Evolutionary conservation across 2,888 invertebrate genomes (phyloP), one percentile per base, ranked within the genome.

Genomic region (Drosophila tanythrix): DNA sequence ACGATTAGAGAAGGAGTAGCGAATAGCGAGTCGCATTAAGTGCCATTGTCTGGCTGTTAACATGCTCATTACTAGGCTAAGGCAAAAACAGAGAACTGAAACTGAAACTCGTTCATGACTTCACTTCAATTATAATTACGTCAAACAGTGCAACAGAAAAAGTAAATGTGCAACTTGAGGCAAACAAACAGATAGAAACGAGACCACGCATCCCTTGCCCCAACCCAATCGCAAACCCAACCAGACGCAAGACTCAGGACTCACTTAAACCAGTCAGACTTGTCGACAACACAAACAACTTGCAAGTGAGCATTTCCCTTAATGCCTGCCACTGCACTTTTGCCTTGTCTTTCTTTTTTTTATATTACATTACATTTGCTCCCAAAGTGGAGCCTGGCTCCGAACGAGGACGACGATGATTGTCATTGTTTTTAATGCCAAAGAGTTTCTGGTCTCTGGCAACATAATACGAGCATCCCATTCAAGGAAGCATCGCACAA

Each of bases 91-190:
- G 36, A 66, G 55, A 76, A 69, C 75, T 79, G 77, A 62, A 72
- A 80, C 73, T 69, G 78, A 82, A 85, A 90, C 87, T 88, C 87
- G 88, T 82, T 85, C 85, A 86, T 84, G 85, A 89, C 88, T 85
- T 90, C 85, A 85, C 88, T 89, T 89, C 90, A 89, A 90, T 90
- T 89, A 90, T 90, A 89, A 89, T 89, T 90, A 90, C 90, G 84
- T 89, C 90, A 90, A 90, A 90, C 88, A 90, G 86, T 83, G 88
- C 88, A 87, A 81, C 90, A 83, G 68, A 48, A 89, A 83, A 88
- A 87, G 56, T 56, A 56, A 89, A 82, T 87, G 84, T 82, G 76
- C 89, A 85, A 89, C 85, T 89, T 76, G 88, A 87, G 74, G 80
- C 88, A 89, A 89, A 89, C 57, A 56, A 56, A 82, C 61, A 75